Evolutionary conservation across 35 echinoderm and acorn worm species (phyloP), one percentile per base, ranked within the genome.

Genomic region (Acanthaster planci): DNA sequence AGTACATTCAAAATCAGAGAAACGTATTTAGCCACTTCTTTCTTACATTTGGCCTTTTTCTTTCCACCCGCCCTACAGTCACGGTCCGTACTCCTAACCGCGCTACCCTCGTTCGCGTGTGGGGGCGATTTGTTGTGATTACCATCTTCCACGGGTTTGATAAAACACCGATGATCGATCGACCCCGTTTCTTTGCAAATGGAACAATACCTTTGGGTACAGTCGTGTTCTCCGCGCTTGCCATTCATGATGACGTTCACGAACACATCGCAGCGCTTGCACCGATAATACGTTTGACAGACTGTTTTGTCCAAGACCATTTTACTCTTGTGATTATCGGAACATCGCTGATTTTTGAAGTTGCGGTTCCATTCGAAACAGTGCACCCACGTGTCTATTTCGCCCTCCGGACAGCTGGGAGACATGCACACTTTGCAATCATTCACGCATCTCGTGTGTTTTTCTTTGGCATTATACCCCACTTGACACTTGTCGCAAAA

Each of bases 1-100:
- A 7, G 57, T 75, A 80, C 84, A 80, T 50, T 95, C 81, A 51
- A 95, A 84, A 39, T 95, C 92, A 53, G 91, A 95, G 51, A 95
- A 95, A 95, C 76, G 40, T 85, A 95, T 23, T 83, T 83, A 6
- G 18, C 29, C 5, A 78, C 26, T 22, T 52, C 0, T 53, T 30
- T 23, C 37, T 76, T 67, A 14, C 67, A 51, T 15, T 26, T 58
- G 2, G 8, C 37, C 40, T 82, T 67, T 8, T 81, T 8, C 0
- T 56, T 76, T 12, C 52, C 22, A 6, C 54, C 67, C 42, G 8
- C 8, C 2, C 76, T 40, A 12, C n/a, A 27, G 15, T 78, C 34
- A 22, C 30, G 51, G 58, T 38, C n/a, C 36, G 2, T 54, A 9
- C 5, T 78, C 30, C 15, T 7, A 78, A 5, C 19, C 30, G 18